phyloP scores from a whole-genome alignment of 2,888 invertebrate species.

The Conchocele bisecta region DNA sequence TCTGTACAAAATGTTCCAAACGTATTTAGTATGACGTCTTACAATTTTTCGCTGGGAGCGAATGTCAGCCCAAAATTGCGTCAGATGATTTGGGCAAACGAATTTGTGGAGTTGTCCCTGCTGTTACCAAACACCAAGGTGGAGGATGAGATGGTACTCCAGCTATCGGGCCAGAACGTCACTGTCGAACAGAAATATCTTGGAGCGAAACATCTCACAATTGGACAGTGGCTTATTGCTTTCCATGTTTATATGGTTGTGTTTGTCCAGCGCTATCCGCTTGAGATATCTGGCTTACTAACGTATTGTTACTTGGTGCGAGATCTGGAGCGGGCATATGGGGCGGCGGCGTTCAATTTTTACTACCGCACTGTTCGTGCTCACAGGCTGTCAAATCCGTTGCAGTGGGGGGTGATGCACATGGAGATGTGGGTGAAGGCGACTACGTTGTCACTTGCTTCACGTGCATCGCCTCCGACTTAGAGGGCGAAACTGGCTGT shows the following conservation, averaged over 20 bases:
- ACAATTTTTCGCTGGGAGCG: too few species aligned
- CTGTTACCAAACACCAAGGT: too few species aligned
- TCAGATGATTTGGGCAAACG: too few species aligned
- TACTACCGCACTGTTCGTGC: not conserved
- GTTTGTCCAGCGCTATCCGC: not conserved
- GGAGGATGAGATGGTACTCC: too few species aligned
- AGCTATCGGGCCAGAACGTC: too few species aligned
- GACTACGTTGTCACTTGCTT: not conserved
- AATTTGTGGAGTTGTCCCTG: too few species aligned
- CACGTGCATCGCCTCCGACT: not conserved
- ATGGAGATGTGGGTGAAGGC: not conserved
- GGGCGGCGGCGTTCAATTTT: not conserved
- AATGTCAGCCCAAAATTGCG: too few species aligned
- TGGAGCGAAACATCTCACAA: not conserved
- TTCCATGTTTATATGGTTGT: slow-evolving; percentile 8
- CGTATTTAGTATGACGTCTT: too few species aligned
- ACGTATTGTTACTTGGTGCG: not conserved
- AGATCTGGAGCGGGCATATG: not conserved
- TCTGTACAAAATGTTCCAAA: too few species aligned
- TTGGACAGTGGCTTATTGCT: not conserved
- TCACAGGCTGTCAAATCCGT: not conserved
- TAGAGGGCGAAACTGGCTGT: not conserved
- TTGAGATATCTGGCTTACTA: not conserved
- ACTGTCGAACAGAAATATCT: not conserved
- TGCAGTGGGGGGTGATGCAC: slow-evolving; percentile 2